Evolutionary conservation across 2,797 vertebrate species (phyloP).

Genomic region (Pipistrellus kuhlii): DNA sequence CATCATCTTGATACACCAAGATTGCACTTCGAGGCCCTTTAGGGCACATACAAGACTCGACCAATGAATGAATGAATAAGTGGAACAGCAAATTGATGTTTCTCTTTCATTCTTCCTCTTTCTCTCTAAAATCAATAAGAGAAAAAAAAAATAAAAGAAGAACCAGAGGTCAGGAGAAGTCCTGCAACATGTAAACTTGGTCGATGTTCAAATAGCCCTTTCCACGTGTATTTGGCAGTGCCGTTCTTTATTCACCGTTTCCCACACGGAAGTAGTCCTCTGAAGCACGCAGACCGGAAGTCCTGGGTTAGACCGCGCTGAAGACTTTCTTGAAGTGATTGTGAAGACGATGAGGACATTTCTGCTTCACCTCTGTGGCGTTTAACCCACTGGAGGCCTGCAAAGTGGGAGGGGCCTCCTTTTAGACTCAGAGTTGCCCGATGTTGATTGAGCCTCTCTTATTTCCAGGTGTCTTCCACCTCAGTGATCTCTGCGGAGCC

Average conservation of each 20-base stretch:
- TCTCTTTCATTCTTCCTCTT: neutral
- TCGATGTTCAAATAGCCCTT: neutral
- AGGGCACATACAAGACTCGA: neutral
- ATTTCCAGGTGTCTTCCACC: neutral
- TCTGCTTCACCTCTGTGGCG: neutral
- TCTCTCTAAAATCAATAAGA: neutral
- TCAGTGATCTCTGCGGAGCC: neutral
- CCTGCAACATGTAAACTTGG: fast-evolving
- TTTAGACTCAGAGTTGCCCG: neutral
- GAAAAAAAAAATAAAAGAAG: neutral
- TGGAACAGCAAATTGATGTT: neutral
- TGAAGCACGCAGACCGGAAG: neutral
- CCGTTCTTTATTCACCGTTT: neutral
- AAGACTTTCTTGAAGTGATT: neutral
- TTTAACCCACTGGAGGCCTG: neutral
- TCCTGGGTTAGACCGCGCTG: neutral
- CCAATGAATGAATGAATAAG: neutral
- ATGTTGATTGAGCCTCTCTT: neutral
- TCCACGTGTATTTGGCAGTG: neutral
- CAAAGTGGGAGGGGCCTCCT: neutral
- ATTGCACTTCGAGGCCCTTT: neutral
- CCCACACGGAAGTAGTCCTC: neutral
- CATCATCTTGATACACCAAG: neutral
- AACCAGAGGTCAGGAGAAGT: neutral
- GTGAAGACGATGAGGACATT: neutral